A percentile compares a stretch with the other conserved stretches of the same genome.
phyloP scores from a whole-genome alignment of 2,888 invertebrate species.

The Tipula vernalis region DNA sequence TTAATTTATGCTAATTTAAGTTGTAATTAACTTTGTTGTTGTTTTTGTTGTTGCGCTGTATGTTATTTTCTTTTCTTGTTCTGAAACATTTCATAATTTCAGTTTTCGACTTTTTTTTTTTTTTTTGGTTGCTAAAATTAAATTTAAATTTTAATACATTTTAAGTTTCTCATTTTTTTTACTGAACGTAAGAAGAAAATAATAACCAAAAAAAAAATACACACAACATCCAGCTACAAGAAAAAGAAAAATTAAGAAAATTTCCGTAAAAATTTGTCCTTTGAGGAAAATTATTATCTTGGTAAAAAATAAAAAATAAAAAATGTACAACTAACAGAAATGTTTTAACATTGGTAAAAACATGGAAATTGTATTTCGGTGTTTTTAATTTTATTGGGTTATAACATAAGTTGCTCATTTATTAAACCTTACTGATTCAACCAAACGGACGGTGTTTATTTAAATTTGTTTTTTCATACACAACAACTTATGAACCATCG shows the following conservation, averaged over 20 bases:
- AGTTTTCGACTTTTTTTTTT: not conserved
- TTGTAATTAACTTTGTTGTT: not conserved
- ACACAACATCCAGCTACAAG: not conserved
- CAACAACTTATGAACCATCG: not conserved
- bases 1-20: conserved; percentile 4
- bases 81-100: not conserved
- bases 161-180: not conserved
- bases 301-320: not conserved
- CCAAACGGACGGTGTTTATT: not conserved
- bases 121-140: not conserved
- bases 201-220: not conserved
- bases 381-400: not conserved
- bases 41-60: not conserved
- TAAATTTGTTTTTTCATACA: not conserved
- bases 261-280: not conserved
- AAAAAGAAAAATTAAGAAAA: not conserved
- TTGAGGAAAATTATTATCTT: not conserved
- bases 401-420: not conserved
- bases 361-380: not conserved
- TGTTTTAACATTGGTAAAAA: not conserved
- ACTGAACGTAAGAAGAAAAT: not conserved
- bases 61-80: not conserved
- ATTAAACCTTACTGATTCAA: not conserved
- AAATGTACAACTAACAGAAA: not conserved
- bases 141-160: not conserved